Evolutionary conservation across 2,113 vertebrate species (phyloP).

Genomic region (Podarcis muralis): DNA sequence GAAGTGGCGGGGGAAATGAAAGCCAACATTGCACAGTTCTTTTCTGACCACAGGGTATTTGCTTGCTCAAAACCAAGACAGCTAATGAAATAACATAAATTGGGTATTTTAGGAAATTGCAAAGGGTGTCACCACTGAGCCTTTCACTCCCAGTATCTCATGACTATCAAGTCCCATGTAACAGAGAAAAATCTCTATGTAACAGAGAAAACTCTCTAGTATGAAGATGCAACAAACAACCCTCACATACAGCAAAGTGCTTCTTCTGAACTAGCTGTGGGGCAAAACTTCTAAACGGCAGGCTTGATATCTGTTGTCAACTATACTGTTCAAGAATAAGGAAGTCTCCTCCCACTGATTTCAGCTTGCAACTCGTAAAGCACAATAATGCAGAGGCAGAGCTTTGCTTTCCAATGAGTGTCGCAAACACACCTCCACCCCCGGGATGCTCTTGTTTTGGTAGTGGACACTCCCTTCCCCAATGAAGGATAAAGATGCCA

Average conservation of each 20-base stretch:
- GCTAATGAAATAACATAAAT: not conserved
- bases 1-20: not conserved
- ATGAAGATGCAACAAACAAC: not conserved
- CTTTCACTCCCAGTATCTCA: not conserved
- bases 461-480: not conserved
- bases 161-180: not conserved
- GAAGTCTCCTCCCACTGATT: not conserved
- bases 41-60: not conserved
- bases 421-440: not conserved
- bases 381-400: not conserved
- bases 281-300: not conserved
- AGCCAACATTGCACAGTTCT: not conserved
- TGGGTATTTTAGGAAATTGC: not conserved
- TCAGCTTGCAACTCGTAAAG: not conserved
- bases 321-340: not conserved
- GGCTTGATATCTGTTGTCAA: not conserved
- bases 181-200: not conserved
- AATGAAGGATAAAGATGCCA: not conserved
- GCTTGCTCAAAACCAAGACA: not conserved
- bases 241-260: not conserved
- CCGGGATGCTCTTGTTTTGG: not conserved
- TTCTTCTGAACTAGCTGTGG: not conserved
- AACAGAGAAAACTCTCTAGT: not conserved
- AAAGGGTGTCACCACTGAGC: not conserved
- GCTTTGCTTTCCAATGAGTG: not conserved